These are phyloP conservation scores for Rhinoptilus africanus DNA, from an alignment of 2,113 vertebrate species.

Conservation along the genomic window DNA sequence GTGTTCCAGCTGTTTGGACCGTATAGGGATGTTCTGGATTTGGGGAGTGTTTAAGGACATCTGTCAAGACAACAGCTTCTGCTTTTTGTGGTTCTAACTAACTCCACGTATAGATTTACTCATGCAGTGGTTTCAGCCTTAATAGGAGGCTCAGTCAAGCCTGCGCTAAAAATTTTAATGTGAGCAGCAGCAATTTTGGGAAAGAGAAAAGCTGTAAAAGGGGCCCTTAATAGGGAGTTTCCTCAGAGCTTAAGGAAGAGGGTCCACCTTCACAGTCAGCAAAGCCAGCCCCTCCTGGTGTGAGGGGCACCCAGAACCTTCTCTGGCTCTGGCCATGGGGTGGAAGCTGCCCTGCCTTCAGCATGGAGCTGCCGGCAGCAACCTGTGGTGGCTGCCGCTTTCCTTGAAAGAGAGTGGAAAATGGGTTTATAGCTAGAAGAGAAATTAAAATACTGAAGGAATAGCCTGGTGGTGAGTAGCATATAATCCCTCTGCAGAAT, in stretches of 20 bases:
- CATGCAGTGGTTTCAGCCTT: neutral
- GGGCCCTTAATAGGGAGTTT: neutral
- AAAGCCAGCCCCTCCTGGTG: neutral
- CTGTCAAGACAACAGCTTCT: neutral
- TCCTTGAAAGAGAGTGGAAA: neutral
- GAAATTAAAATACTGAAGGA: neutral
- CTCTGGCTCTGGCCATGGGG: neutral
- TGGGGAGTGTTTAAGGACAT: too few species aligned
- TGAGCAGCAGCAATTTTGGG: neutral
- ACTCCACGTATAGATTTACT: neutral
- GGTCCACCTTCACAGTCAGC: rapidly evolving
- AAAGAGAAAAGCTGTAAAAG: neutral
- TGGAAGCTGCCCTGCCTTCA: neutral
- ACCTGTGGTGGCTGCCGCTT: neutral
- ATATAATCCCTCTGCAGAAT: neutral
- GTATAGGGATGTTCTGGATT: too few species aligned
- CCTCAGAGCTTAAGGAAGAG: neutral
- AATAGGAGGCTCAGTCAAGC: neutral
- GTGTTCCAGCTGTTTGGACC: neutral
- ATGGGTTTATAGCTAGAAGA: neutral
- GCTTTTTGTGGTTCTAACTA: neutral
- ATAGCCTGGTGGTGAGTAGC: neutral
- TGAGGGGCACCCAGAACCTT: neutral
- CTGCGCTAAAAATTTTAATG: neutral
- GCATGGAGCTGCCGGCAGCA: neutral